Evolutionary conservation across 2,888 invertebrate species (phyloP), one percentile per base, ranked within the genome.

Genomic region (Acanthopleura granulata): DNA sequence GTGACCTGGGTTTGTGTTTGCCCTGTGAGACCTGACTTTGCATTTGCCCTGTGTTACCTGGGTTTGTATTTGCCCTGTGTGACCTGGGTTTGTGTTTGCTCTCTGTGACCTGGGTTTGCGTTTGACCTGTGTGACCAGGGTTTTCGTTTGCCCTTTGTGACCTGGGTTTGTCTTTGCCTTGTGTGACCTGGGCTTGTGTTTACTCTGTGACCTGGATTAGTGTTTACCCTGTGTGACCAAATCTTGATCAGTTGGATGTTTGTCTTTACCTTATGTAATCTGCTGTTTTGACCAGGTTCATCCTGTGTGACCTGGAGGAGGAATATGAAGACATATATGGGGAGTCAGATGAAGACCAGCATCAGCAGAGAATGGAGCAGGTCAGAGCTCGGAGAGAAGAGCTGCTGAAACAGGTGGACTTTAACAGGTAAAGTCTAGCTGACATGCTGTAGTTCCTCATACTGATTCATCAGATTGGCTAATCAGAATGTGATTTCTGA

Each of bases 401-500:
- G 72, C 82, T 89, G 73, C 77, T 91, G 74, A 80, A 82, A 4
- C 82, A 90, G 79, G 86, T 92, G 18, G 88, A 91, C 79, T 89
- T 90, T 74, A 77, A 84, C 72, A 92, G 93, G 88, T 88, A 80
- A 82, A n/a, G 4, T 6, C 40, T 6, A 9, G 40, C 9, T 40
- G 4, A 40, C 40, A 40, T 9, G 9, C 9, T 40, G 4, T 40
- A 9, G 9, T 40, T 40, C 9, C 4, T 40, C 9, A 9, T 40
- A 40, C 9, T 40, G 40, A 40, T 9, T 40, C 9, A 9, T 40
- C 40, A 40, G 40, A 40, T 40, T 40, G n/a, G n/a, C n/a, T 40
- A 3, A 40, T 40, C 40, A 40, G 40, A 6, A 9, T 40, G 40
- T 40, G 4, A 3, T 6, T 40, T 40, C n/a, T n/a, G n/a, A n/a